These are phyloP conservation scores for Popillia japonica DNA, from an alignment of 1,140 invertebrate species.

Conservation along the genomic window DNA sequence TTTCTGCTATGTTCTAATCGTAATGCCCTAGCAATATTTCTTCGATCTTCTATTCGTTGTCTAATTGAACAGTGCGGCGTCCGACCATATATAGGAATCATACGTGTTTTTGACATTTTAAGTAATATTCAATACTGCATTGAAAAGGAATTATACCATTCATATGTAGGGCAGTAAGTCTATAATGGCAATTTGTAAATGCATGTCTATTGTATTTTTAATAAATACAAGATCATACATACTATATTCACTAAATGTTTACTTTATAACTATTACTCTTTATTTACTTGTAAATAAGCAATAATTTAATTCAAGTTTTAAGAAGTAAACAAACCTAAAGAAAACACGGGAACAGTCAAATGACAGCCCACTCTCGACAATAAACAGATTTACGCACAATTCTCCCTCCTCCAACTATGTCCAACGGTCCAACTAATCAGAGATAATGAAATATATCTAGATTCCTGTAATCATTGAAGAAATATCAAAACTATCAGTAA, in stretches of 20 bases:
- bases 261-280: not conserved
- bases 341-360: not conserved
- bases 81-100: slow-evolving; percentile 69
- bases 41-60: slow-evolving; percentile 76
- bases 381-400: not conserved
- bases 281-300: not conserved
- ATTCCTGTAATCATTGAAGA: not conserved
- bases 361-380: not conserved
- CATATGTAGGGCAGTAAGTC: not conserved
- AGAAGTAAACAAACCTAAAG: slow-evolving; percentile 1
- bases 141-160: not conserved
- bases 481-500: no score
- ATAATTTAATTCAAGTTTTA: not conserved
- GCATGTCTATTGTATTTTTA: not conserved
- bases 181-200: not conserved
- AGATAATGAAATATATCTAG: no score
- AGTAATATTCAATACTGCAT: not conserved
- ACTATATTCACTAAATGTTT: not conserved
- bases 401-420: no score
- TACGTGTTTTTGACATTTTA: slow-evolving; percentile 65
- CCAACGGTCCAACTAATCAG: no score
- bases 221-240: not conserved
- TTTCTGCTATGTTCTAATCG: slow-evolving; percentile 75
- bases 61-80: slow-evolving; percentile 76
- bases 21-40: slow-evolving; percentile 70